Conservation (phyloP, 1,140 invertebrate species). For the Oncopeltus fasciatus region DNA sequence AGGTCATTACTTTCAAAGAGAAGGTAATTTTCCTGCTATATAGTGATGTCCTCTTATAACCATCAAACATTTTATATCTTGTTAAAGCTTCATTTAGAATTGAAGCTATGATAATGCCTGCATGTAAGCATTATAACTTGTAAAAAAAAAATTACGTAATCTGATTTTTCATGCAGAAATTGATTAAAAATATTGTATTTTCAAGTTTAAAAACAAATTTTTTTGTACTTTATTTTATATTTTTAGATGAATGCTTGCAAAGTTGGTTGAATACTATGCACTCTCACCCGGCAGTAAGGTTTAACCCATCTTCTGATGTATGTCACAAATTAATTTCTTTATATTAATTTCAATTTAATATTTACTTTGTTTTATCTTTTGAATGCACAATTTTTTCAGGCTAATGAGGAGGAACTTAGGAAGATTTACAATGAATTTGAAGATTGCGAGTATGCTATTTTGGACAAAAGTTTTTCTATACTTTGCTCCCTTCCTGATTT, state of each 20-base stretch:
- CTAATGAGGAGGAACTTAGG: neutral
- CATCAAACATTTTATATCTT: no score
- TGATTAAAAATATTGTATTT: neutral
- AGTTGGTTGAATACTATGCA: slow-evolving; percentile 13
- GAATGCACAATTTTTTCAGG: slow-evolving; percentile 10
- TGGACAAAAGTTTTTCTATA: slow-evolving; percentile 18
- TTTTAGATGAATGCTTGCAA: slow-evolving; percentile 4
- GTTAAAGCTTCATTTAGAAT: neutral
- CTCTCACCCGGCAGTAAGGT: slow-evolving; percentile 10
- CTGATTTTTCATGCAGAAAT: no score
- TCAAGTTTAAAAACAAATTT: neutral
- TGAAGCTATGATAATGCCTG: neutral
- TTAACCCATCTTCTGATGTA: neutral
- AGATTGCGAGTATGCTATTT: slow-evolving; percentile 16
- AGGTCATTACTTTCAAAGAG: no score
- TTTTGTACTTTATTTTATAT: neutral
- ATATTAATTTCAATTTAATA: neutral
- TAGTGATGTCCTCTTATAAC: no score
- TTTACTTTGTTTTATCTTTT: neutral
- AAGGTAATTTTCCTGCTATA: no score
- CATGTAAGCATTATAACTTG: neutral
- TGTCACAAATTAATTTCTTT: neutral
- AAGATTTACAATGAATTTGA: slow-evolving; percentile 5
- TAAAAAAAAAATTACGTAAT: neutral
- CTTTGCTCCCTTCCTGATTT: slow-evolving; percentile 13